Evolutionary conservation across 2,113 vertebrate genomes (phyloP).

Genomic region (Mus spicilegus): DNA sequence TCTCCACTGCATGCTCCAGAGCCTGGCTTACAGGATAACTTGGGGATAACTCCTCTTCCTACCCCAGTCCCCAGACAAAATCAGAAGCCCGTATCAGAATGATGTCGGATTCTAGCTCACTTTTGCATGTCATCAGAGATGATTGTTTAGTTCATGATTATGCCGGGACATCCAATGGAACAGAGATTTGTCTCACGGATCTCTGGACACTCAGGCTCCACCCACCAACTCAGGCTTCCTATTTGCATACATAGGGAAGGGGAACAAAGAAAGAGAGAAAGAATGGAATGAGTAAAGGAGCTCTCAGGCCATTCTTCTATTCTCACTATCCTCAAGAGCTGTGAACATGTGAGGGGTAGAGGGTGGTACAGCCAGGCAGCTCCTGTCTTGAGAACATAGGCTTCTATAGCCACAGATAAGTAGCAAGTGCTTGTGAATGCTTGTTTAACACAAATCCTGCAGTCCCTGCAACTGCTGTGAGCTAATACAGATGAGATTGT

Average conservation of each 20-base stretch:
- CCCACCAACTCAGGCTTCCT: fast-evolving
- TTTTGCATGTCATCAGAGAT: neutral
- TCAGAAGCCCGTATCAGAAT: neutral
- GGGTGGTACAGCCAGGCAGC: neutral
- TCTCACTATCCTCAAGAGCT: neutral
- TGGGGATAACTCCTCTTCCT: neutral
- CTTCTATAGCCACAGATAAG: no score
- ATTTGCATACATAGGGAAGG: neutral
- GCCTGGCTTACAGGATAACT: neutral
- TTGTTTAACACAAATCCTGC: neutral
- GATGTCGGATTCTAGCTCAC: fast-evolving
- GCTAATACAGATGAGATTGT: neutral
- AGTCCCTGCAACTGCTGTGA: fast-evolving
- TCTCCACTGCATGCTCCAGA: neutral
- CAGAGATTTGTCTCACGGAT: neutral
- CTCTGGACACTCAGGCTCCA: neutral
- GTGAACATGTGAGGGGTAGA: neutral
- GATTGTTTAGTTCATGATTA: neutral
- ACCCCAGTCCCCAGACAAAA: neutral
- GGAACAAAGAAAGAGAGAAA: neutral
- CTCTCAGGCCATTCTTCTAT: fast-evolving
- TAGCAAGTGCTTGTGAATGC: neutral
- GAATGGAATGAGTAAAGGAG: neutral
- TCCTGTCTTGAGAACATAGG: neutral
- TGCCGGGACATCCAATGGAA: neutral